A percentile compares a stretch with the other conserved stretches of the same genome.
Conservation (phyloP, 2,888 invertebrate species). For the Scrobipalpa costella region DNA sequence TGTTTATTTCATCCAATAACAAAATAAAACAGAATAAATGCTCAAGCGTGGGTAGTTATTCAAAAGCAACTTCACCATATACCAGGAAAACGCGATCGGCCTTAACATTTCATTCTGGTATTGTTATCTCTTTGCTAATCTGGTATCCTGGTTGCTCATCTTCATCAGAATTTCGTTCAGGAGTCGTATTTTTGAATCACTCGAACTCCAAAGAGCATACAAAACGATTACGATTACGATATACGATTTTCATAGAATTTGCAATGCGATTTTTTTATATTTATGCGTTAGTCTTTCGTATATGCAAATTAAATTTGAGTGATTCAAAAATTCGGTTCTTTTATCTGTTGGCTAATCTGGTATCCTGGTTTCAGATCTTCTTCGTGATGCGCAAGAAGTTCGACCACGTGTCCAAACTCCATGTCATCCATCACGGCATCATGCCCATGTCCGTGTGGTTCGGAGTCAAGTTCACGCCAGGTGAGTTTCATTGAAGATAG, state of each 20-base stretch:
- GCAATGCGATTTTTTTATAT: no score
- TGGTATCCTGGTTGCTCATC: slow-evolving; percentile 70
- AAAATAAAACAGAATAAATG: background rate
- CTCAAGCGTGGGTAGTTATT: background rate
- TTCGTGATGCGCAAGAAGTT: slow-evolving; percentile 96
- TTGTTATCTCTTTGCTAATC: background rate
- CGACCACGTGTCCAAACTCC: slow-evolving; percentile 93
- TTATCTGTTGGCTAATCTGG: background rate
- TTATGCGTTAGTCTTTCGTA: no score
- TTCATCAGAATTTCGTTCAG: slow-evolving; percentile 97
- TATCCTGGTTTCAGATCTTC: slow-evolving; percentile 83
- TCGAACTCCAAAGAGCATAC: no score
- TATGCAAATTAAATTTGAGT: no score
- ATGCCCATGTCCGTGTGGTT: slow-evolving; percentile 98
- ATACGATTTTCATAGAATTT: background rate
- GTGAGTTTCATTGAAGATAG: slow-evolving; percentile 79
- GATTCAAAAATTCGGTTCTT: no score
- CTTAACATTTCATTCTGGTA: background rate
- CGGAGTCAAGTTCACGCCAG: slow-evolving; percentile 93
- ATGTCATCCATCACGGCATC: slow-evolving; percentile 96
- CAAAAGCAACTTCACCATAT: background rate
- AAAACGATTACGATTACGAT: background rate
- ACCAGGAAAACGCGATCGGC: slow-evolving; percentile 6
- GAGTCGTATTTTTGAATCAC: no score
- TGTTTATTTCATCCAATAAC: background rate